Percentiles rank a stretch among this genome's conserved stretches.
Evolutionary conservation across 2,797 vertebrate genomes (phyloP).

Genomic region (Myotis pilosus): DNA sequence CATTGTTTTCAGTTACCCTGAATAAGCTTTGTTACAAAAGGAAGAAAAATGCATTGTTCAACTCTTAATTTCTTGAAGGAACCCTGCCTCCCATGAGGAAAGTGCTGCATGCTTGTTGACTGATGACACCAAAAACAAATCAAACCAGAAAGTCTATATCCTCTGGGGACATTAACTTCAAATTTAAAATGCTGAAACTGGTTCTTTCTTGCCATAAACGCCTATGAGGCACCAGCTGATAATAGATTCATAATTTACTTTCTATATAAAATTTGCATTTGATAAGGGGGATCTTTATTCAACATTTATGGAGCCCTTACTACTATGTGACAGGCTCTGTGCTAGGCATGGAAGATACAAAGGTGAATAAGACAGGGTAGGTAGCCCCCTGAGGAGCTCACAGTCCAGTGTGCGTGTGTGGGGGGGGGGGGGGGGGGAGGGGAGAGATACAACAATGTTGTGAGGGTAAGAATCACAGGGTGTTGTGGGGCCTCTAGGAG

Average conservation of each 20-base stretch:
- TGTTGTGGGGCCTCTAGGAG: background rate
- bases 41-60: background rate
- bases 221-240: background rate
- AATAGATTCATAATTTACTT: background rate
- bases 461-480: background rate
- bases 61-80: background rate
- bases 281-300: background rate
- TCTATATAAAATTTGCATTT: background rate
- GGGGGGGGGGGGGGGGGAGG: fast-evolving
- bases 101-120: background rate
- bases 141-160: background rate
- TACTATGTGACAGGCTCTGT: background rate
- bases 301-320: background rate
- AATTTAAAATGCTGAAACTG: background rate
- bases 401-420: background rate
- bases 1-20: background rate
- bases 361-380: background rate
- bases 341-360: background rate
- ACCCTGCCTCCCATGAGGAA: background rate
- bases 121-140: background rate
- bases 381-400: fast-evolving
- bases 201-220: conserved; percentile 12
- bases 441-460: background rate
- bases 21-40: background rate
- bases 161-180: background rate